Conservation (phyloP, 1,140 invertebrate genomes). For the Saccostrea cuccullata region DNA sequence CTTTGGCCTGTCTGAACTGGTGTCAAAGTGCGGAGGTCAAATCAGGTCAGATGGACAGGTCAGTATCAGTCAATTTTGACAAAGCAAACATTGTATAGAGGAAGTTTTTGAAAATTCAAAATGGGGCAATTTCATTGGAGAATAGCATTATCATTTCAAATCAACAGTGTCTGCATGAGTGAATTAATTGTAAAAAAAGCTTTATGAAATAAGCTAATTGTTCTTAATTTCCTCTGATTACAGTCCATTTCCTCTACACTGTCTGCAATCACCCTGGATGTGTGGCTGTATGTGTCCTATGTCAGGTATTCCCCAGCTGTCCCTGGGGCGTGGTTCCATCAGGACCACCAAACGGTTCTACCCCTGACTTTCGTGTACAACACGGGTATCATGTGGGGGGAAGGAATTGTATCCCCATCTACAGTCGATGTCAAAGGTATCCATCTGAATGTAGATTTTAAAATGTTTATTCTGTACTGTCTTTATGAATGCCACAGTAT, state of each 20-base stretch:
- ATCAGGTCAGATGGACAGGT: conserved; percentile 77
- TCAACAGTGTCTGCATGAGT: no score
- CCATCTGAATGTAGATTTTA: background rate
- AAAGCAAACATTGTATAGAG: no score
- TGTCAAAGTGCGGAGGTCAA: conserved; percentile 75
- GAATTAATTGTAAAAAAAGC: no score
- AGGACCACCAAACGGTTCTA: conserved; percentile 74
- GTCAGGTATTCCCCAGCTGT: conserved; percentile 75
- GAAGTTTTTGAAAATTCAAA: no score
- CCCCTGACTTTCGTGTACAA: conserved; percentile 78
- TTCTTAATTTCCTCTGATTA: background rate
- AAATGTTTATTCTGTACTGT: no score
- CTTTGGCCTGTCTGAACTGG: conserved; percentile 77
- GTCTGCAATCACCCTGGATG: conserved; percentile 75
- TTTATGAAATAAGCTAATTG: no score
- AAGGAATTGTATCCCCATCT: conserved; percentile 74
- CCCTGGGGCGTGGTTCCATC: conserved; percentile 76
- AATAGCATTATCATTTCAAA: no score
- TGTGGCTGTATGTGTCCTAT: conserved; percentile 79
- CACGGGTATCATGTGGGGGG: conserved; percentile 78
- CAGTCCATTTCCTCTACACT: conserved; percentile 76
- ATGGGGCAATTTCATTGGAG: no score
- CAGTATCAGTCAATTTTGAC: background rate
- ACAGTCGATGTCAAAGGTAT: conserved; percentile 71
- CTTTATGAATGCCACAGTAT: no score